These are phyloP conservation scores for Crotophaga sulcirostris DNA, from an alignment of 2,113 vertebrate species.

Conservation along the genomic window DNA sequence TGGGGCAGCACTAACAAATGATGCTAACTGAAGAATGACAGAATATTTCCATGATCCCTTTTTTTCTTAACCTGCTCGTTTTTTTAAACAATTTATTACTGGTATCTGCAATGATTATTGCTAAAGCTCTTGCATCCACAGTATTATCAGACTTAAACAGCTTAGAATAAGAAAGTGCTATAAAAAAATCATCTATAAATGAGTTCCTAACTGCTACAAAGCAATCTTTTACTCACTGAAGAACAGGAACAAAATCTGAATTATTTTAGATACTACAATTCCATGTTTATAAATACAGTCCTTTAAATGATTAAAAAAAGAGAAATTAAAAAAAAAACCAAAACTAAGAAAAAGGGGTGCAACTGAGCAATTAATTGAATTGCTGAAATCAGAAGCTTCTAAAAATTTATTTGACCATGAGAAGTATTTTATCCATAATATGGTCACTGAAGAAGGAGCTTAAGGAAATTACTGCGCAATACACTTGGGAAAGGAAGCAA, in stretches of 20 bases:
- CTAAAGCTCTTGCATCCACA: not conserved
- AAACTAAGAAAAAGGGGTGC: not conserved
- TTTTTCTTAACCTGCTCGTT: not conserved
- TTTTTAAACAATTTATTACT: not conserved
- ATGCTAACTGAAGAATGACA: not conserved
- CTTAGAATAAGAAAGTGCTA: not conserved
- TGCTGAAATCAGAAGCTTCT: not conserved
- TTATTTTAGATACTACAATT: not conserved
- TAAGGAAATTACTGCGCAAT: not conserved
- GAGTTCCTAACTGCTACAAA: not conserved
- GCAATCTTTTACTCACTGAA: not conserved
- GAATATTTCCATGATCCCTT: not conserved
- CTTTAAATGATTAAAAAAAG: not conserved
- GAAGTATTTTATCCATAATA: not conserved
- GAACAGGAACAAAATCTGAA: not conserved
- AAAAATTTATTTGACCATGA: not conserved
- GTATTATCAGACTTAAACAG: not conserved
- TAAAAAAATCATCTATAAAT: not conserved
- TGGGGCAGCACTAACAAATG: not conserved
- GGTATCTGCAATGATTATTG: not conserved
- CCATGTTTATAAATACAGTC: not conserved
- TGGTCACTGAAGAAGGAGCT: not conserved
- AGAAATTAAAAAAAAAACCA: not conserved
- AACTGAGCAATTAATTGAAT: not conserved
- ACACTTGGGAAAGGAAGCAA: not conserved